Conservation (phyloP, 92 coral and sea anemone genomes). For the Galaxea fascicularis region DNA sequence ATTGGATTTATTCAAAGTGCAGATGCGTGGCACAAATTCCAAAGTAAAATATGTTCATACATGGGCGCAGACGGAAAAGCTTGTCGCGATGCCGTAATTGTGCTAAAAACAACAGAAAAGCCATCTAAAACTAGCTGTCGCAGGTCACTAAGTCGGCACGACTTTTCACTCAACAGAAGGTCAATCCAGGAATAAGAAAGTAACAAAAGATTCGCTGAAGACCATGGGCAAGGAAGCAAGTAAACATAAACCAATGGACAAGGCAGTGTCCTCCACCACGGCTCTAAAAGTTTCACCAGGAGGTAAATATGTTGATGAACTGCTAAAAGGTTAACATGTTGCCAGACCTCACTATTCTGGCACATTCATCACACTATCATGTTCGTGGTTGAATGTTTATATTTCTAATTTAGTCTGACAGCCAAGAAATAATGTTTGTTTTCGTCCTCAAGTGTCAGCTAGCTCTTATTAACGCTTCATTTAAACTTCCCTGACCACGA, state of each 20-base stretch:
- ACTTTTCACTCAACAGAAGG: constrained; percentile 26
- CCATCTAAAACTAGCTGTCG: not conserved
- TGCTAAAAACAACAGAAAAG: not conserved
- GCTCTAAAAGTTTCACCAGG: constrained; percentile 34
- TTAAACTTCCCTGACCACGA: not conserved
- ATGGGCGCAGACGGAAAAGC: not conserved
- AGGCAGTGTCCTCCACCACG: constrained; percentile 29
- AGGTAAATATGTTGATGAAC: constrained; percentile 25
- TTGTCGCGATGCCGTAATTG: not conserved
- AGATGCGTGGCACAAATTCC: constrained; percentile 25
- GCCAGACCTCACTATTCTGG: not conserved
- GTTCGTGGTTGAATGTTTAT: constrained; percentile 13
- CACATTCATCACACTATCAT: not conserved
- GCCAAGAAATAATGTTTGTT: not conserved
- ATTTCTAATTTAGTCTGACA: not conserved
- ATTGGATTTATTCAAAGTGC: constrained; percentile 1
- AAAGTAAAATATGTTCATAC: not conserved
- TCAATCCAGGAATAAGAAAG: constrained; percentile 10
- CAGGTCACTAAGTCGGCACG: not conserved
- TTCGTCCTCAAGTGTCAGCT: not conserved
- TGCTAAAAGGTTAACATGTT: not conserved
- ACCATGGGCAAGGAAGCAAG: constrained; percentile 54
- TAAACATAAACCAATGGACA: constrained; percentile 37
- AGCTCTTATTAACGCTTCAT: not conserved
- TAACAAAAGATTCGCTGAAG: constrained; percentile 8